Evolutionary conservation across 1,140 invertebrate species (phyloP), one percentile per base, ranked within the genome.

Genomic region (Micrasema minimum): DNA sequence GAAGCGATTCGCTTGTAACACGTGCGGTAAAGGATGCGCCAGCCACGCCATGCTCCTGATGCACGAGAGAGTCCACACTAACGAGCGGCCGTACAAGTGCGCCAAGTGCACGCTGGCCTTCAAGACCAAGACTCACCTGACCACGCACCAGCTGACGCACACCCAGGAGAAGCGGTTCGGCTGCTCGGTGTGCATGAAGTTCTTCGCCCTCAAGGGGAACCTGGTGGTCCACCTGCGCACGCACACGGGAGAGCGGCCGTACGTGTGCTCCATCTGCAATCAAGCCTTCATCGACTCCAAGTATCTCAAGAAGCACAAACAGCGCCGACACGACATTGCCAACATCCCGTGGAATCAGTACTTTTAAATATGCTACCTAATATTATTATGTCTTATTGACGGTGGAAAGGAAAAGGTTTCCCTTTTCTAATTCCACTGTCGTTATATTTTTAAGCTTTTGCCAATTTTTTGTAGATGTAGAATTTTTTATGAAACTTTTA

Each of bases 201-300:
- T 83, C 76, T 86, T 85, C 78, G 80, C 82, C 0, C 67, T 84
- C 11, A 84, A 84, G 75, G 82, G 82, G 12, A 84, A 84, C 69
- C 77, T 86, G 12, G 81, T 84, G 2, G 81, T 84, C 0, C 85
- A 86, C 77, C 75, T 85, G 66, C 62, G 84, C 16, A 84, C 83
- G 0, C 86, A 88, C 64, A 87, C 86, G 0, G 85, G 89, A 0
- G 89, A 90, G 76, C 72, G 88, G 5, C 89, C 89, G 0, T 90
- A 88, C 79, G 82, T 85, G 11, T 91, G 90, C 75, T 82, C 85
- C 37, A 79, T 89, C n/a, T 91, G 90, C 79, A 85, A 85, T 5
- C 86, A 88, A 71, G 81, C 83, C 1, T 85, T 83, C 55, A 85
- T 85, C 69, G 83, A 85, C 67, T 85, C 83, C 0, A 85, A 85